Base-by-base conservation (phyloP, 2,797 vertebrate species). In the Pangasius krempfi region DNA sequence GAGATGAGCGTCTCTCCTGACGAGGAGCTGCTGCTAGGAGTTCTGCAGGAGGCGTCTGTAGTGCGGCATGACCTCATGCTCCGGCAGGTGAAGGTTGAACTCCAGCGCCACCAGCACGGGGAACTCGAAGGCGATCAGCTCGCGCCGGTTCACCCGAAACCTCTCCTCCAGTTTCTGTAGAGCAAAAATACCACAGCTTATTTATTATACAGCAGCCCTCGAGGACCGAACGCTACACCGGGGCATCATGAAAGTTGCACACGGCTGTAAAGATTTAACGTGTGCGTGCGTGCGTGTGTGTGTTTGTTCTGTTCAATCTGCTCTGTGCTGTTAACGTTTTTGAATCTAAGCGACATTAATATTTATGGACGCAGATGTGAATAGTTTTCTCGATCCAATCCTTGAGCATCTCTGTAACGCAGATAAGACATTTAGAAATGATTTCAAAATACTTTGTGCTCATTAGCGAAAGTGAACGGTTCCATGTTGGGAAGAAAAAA, bases 111-210 rank as follows among this genome's bases (percentile, higher is more conserved):
- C 99, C 93, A 99, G 94, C 89, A 99, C 98, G 0, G 98, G 99
- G 94, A 99, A 99, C 94, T 99, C 99, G 0, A 98, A 99, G 94
- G 98, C 98, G 2, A 99, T 99, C 94, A 99, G 96, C 94, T 99
- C 98, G 30, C 99, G 95, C 80, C 99, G 96, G 93, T 99, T 99
- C 95, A 99, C 96, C 87, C 98, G 94, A 96, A 99, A 99, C 93
- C 97, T 96, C 95, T 99, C 99, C 95, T 99, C 99, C 95, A 99
- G 97, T 97, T 99, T 99, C 98, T 99, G 93, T 58, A 88, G 90
- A 47, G 89, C 64, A 87, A 84, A 89, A 72, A 89, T 40, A 87
- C 86, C 86, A 47, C 13, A 4, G 47, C 70, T 76, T 82, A 79
- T 90, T 33, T 30, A 87, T 92, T 91, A 90, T 79, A 88, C 64